phyloP scores from a whole-genome alignment of 2,113 vertebrate species.

The Elgaria multicarinata region DNA sequence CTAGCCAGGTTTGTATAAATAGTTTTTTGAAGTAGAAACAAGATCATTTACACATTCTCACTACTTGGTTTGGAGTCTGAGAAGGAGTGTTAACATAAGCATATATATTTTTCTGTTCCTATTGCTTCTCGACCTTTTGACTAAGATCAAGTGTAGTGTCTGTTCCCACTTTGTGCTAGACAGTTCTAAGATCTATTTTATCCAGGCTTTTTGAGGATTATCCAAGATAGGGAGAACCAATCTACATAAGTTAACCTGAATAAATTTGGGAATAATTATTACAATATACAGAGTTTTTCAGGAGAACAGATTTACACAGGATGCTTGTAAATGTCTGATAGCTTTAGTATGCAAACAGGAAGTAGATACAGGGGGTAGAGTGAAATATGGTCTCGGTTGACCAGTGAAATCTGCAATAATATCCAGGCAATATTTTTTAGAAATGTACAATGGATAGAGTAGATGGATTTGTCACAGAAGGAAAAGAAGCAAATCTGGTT shows the following conservation, averaged over 20 bases:
- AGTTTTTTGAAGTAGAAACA: not conserved
- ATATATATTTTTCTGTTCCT: not conserved
- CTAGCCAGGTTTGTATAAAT: not conserved
- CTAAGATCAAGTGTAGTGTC: too few species aligned
- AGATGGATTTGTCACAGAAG: not conserved
- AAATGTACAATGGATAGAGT: not conserved
- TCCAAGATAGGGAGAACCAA: not conserved
- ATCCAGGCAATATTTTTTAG: not conserved
- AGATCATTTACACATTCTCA: not conserved
- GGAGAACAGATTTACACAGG: not conserved
- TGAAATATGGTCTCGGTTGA: not conserved
- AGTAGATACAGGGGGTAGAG: not conserved
- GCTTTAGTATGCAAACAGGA: not conserved
- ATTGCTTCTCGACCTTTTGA: too few species aligned
- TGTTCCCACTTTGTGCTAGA: not conserved
- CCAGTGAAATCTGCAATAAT: not conserved
- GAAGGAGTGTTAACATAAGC: not conserved
- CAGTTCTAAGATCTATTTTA: not conserved
- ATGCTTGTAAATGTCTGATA: not conserved
- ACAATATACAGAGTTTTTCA: not conserved
- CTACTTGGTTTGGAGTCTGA: not conserved
- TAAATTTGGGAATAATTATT: not conserved
- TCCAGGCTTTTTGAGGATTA: not conserved
- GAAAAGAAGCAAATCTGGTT: not conserved
- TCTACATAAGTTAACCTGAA: not conserved